Evolutionary conservation across 92 coral and sea anemone genomes (phyloP), one percentile per base, ranked within the genome.

Genomic region (Epizoanthus ramosus): DNA sequence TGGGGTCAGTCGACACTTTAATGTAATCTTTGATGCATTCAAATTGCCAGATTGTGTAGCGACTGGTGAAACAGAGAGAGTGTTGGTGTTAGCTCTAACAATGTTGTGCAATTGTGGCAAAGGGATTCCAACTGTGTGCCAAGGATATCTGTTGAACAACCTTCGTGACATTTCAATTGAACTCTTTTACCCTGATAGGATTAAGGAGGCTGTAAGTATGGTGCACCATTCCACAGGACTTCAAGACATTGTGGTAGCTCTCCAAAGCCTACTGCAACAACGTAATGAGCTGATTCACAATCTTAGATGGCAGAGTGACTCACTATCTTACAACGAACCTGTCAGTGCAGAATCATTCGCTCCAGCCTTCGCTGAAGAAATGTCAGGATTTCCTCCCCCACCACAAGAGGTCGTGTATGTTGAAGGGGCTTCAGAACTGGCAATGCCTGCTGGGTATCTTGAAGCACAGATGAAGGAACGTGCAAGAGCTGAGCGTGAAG

Each of bases 91-190:
- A 31, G 90, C 90, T 15, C 74, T 95, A 57, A 95, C 97, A 53
- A 89, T 95, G 97, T 59, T 95, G 86, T 94, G 94, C 73, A 95
- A 95, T 76, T 93, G 94, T 85, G 98, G 93, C 71, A 84, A 81
- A 45, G 93, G 91, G 23, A 84, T 95, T 18, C 86, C 95, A 15
- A 50, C 53, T 4, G 57, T 31, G n/a, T 60, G 86, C 57, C 91
- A 94, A 37, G 71, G 64, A 12, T 73, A 37, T 53, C 77, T 89
- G 9, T 53, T 86, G 43, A 73, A 75, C n/a, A 68, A 70, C 64
- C 71, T 89, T 22, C 87, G 87, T 12, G 41, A 77, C 63, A 75
- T 89, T 33, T 28, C 64, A 23, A 81, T 82, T 71, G 87, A 89
- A 68, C 61, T 69, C 45, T 67, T 77, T 47, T 68, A 90, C 22